Evolutionary conservation across 2,888 invertebrate species (phyloP).

Genomic region (Latrodectus hesperus): DNA sequence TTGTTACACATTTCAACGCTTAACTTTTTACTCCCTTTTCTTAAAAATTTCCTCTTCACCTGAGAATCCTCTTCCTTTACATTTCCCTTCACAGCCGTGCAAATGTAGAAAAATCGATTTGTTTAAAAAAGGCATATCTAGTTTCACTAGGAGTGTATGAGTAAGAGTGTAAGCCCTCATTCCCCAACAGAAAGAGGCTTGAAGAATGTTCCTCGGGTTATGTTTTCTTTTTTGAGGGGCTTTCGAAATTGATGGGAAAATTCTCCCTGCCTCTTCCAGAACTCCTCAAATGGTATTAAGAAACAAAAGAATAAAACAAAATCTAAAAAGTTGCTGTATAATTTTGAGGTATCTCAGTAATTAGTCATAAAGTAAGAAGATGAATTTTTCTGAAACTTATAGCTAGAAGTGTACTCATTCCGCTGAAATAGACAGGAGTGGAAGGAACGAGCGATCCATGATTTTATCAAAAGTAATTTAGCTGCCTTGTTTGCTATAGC

Average conservation of each 20-base stretch:
- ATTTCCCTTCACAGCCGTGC: not conserved
- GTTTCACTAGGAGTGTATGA: slow-evolving; percentile 20
- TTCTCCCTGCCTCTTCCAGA: not conserved
- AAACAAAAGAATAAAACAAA: not conserved
- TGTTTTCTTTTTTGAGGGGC: not conserved
- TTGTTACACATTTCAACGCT: no score
- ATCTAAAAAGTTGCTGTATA: not conserved
- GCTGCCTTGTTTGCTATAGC: no score
- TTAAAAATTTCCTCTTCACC: slow-evolving; percentile 23
- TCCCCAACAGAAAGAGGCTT: not conserved
- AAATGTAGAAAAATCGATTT: slow-evolving; percentile 58
- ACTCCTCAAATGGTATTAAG: not conserved
- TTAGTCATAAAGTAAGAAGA: not conserved
- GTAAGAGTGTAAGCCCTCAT: not conserved
- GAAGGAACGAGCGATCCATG: no score
- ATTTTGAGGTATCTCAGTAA: not conserved
- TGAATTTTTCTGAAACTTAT: no score
- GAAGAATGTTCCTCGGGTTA: not conserved
- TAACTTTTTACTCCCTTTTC: not conserved
- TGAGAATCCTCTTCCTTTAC: slow-evolving; percentile 1
- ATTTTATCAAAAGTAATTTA: no score
- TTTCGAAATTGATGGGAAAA: slow-evolving; percentile 2
- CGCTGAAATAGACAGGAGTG: no score
- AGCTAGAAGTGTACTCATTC: no score
- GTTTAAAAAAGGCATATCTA: slow-evolving; percentile 55